Percentiles rank a stretch among this genome's conserved stretches.
These are phyloP conservation scores for Sinhomidia bicolor DNA, from an alignment of 2,888 invertebrate genomes.

Conservation along the genomic window DNA sequence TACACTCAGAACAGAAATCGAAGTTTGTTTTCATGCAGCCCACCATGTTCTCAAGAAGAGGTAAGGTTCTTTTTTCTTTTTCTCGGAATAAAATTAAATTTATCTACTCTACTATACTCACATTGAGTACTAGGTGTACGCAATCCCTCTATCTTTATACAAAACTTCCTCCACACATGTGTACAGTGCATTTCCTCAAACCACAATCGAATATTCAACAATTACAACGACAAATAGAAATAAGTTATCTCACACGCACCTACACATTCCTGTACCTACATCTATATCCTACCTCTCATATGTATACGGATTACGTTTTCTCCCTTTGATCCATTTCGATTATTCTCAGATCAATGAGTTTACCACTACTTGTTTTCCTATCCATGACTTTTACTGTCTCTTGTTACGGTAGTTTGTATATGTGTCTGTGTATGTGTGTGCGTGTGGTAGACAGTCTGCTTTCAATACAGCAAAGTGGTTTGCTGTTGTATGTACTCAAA, in stretches of 20 bases:
- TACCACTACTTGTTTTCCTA: slow-evolving; percentile 32
- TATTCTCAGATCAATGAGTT: slow-evolving; percentile 66
- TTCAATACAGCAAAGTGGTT: neutral
- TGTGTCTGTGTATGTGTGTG: neutral
- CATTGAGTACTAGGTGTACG: neutral
- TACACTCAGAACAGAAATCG: slow-evolving; percentile 64
- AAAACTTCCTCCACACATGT: neutral
- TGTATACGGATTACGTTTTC: slow-evolving; percentile 59
- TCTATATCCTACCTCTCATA: slow-evolving; percentile 39
- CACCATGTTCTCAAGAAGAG: slow-evolving; percentile 61
- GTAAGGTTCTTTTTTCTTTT: slow-evolving; percentile 34
- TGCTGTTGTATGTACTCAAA: neutral
- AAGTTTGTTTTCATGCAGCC: slow-evolving; percentile 58
- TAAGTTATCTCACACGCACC: no score
- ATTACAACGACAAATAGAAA: slow-evolving; percentile 63
- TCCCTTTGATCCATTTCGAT: slow-evolving; percentile 73
- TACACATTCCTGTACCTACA: no score
- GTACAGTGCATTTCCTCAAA: neutral
- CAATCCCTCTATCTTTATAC: neutral
- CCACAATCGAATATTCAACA: slow-evolving; percentile 50
- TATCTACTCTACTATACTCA: neutral
- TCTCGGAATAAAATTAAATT: slow-evolving; percentile 26
- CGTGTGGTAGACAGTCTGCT: no score
- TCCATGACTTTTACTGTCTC: neutral
- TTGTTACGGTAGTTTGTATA: slow-evolving; percentile 1